Evolutionary conservation across 2,888 invertebrate genomes (phyloP).

Genomic region (Pseudanteris insignis): DNA sequence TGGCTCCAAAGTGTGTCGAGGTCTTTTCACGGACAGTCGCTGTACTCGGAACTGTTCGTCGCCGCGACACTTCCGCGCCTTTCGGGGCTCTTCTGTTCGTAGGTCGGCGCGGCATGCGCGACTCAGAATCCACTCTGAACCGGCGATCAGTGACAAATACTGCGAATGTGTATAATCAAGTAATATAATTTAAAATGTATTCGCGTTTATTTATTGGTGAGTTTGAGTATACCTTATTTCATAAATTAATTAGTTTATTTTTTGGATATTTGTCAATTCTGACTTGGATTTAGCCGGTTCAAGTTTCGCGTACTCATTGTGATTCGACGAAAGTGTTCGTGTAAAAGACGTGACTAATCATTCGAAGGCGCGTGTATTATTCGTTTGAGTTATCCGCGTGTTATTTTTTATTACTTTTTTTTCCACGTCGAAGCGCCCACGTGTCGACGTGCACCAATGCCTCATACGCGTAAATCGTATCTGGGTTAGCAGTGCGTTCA

Average conservation of each 20-base stretch:
- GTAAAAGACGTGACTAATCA: constrained; percentile 6
- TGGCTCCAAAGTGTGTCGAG: constrained; percentile 65
- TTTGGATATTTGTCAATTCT: too few species aligned
- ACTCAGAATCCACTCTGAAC: constrained; percentile 22
- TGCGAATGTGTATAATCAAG: constrained; percentile 44
- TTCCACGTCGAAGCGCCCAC: constrained; percentile 22
- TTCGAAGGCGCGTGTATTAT: too few species aligned
- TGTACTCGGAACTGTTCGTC: constrained; percentile 49
- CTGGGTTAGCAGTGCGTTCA: constrained; percentile 44
- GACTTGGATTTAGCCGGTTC: too few species aligned
- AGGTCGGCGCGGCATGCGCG: constrained; percentile 29
- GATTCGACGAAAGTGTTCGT: constrained; percentile 27
- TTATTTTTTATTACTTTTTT: constrained; percentile 35
- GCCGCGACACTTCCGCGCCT: constrained; percentile 45
- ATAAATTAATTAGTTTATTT: neutral
- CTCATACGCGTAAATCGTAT: constrained; percentile 28
- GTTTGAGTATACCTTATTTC: neutral
- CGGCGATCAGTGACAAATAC: constrained; percentile 24
- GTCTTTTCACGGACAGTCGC: constrained; percentile 66
- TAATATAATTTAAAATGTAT: constrained; percentile 34
- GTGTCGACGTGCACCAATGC: constrained; percentile 12
- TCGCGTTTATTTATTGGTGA: constrained; percentile 24
- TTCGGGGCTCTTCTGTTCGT: constrained; percentile 25
- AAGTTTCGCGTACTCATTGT: neutral
- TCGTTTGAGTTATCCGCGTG: constrained; percentile 21